phyloP scores from a whole-genome alignment of 2,113 vertebrate genomes.

The Pongo abelii region DNA sequence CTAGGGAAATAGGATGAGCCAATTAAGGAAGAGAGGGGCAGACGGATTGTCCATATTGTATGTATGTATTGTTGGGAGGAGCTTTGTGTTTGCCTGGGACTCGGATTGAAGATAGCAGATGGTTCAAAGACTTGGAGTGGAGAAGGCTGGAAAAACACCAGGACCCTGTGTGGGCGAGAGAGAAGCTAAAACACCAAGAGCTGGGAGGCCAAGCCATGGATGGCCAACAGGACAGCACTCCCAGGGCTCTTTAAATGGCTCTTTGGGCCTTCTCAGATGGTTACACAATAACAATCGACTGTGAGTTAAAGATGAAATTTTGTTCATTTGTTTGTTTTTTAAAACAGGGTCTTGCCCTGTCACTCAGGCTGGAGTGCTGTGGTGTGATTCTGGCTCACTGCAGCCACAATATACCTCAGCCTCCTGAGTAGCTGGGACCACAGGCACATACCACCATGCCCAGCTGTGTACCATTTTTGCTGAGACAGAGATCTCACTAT shows the following conservation, averaged over 20 bases:
- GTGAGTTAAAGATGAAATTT: not conserved
- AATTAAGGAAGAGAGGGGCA: not conserved
- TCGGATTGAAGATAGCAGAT: conserved; percentile 3
- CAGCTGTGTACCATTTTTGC: too few relatives aligned
- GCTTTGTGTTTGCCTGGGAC: not conserved
- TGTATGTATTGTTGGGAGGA: not conserved
- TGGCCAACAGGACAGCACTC: rapidly evolving
- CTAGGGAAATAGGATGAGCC: not conserved
- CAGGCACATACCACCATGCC: too few relatives aligned
- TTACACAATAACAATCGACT: not conserved
- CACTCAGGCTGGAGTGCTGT: too few relatives aligned
- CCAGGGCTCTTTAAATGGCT: not conserved
- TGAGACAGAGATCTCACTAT: too few relatives aligned
- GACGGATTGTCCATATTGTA: not conserved
- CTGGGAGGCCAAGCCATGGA: not conserved
- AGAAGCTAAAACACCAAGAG: not conserved
- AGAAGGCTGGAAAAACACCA: conserved; percentile 26
- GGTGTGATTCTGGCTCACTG: too few relatives aligned
- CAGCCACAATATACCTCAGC: too few relatives aligned
- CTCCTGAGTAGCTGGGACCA: too few relatives aligned
- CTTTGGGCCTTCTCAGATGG: not conserved
- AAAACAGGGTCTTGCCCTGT: too few relatives aligned
- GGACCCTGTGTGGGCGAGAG: not conserved
- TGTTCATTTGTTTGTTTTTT: too few relatives aligned
- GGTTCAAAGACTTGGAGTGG: not conserved